Evolutionary conservation across 2,113 vertebrate species (phyloP), one percentile per base, ranked within the genome.

Genomic region (human (Homo sapiens)): DNA sequence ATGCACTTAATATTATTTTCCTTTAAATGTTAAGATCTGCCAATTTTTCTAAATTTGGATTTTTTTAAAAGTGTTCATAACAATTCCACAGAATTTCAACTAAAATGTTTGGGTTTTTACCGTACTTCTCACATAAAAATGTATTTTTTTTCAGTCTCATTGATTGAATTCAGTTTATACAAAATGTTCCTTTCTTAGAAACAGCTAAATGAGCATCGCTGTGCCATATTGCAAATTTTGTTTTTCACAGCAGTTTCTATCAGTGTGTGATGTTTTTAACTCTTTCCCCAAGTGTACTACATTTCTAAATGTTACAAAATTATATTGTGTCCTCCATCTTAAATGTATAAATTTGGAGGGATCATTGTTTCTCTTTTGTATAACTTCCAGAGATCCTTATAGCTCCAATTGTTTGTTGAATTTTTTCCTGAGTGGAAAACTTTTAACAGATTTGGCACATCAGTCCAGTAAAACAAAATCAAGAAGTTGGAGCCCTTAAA

Each of bases 401-500:
- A 45, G 20, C 45, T 38, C 38, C 4, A 59, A 18, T 70, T 91
- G 38, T 57, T 82, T 73, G 11, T 72, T 85, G 38, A 73, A 7
- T 48, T 93, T 90, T 70, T 64, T 25, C 0, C 0, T 64, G 35
- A 96, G 35, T 93, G 81, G 94, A 35, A 97, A 81, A 86, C 45
- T 86, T 80, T 95, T 93, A 68, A 95, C 61, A 93, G 72, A 92
- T 98, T 97, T 96, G 91, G 72, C 64, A 90, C 20, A 93, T 97
- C 78, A 94, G 87, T 96, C 96, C 79, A 95, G 80, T 91, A 97
- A 93, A 76, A 92, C 43, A 2, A 95, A 97, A 98, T 97, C 93
- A 93, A 96, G 97, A 97, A 97, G 82, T 94, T 95, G 92, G 89
- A 97, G 35, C 50, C 97, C 78, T 96, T 97, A 96, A 52, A 96